A percentile compares a stretch with the other conserved stretches of the same genome.
Conservation (phyloP, 2,113 vertebrate species). For the Oxyura jamaicensis region DNA sequence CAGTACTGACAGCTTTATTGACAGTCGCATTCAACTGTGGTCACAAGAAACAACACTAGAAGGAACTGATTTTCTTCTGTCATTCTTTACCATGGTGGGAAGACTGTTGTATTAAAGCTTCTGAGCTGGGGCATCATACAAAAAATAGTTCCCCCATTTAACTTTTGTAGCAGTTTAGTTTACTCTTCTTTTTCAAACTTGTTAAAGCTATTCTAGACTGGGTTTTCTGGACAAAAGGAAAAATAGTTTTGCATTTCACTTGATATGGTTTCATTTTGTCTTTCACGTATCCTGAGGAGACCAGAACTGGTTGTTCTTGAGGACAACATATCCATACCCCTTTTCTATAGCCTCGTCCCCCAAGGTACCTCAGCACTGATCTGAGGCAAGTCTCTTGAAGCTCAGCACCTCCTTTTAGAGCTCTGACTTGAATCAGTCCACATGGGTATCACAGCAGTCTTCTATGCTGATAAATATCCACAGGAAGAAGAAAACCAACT, state of each 20-base stretch:
- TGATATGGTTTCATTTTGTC: neutral
- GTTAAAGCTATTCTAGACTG: neutral
- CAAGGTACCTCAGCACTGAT: neutral
- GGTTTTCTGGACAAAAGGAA: neutral
- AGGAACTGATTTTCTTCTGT: neutral
- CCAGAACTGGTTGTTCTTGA: neutral
- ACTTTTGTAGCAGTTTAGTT: neutral
- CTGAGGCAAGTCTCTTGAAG: neutral
- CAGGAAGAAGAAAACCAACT: neutral
- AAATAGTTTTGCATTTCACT: neutral
- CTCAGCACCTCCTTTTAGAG: neutral
- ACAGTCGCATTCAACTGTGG: neutral
- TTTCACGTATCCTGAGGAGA: neutral
- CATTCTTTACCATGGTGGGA: neutral
- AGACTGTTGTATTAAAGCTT: neutral
- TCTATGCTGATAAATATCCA: neutral
- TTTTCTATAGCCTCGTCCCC: neutral
- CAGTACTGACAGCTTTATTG: neutral
- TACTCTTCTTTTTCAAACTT: neutral
- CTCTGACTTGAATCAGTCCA: neutral
- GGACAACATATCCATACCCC: neutral
- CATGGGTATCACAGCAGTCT: neutral
- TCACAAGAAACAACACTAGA: neutral
- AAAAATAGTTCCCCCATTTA: neutral
- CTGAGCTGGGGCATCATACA: neutral